Percentiles rank a stretch among this genome's conserved stretches.
These are phyloP conservation scores for Etheostoma spectabile DNA, from an alignment of 2,113 vertebrate species.

Conservation along the genomic window DNA sequence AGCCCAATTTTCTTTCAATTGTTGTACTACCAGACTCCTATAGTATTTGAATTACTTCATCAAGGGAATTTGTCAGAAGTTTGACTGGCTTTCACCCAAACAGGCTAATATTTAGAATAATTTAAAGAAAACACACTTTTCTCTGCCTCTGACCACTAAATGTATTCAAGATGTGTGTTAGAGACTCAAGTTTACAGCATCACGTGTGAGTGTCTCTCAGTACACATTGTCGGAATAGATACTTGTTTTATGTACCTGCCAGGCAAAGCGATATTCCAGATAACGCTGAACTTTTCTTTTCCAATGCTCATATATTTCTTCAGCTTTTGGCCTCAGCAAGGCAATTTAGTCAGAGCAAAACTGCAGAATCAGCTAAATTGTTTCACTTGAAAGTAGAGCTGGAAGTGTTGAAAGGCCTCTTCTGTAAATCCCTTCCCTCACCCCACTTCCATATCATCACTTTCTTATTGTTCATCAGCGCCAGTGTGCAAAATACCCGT, in stretches of 20 bases:
- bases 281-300: conserved; percentile 66
- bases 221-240: conserved; percentile 53
- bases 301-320: conserved; percentile 74
- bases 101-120: conserved; percentile 27
- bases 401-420: conserved; percentile 68
- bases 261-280: conserved; percentile 80
- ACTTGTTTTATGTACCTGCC: conserved; percentile 74
- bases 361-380: conserved; percentile 67
- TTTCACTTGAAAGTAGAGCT: conserved; percentile 72
- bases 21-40: neutral
- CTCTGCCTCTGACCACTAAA: conserved; percentile 13
- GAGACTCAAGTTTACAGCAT: conserved; percentile 26
- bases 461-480: conserved; percentile 28
- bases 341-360: conserved; percentile 71
- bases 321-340: conserved; percentile 70
- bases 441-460: conserved; percentile 48
- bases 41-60: conserved; percentile 23
- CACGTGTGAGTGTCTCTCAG: conserved; percentile 31
- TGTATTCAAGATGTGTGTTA: conserved; percentile 2
- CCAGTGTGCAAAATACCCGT: neutral
- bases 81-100: conserved; percentile 4
- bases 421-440: conserved; percentile 63
- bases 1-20: conserved; percentile 11
- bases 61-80: neutral
- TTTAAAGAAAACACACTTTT: conserved; percentile 1